A percentile compares a stretch with the other conserved stretches of the same genome.
Evolutionary conservation across 2,113 vertebrate species (phyloP).

Genomic region (Eonycteris spelaea): DNA sequence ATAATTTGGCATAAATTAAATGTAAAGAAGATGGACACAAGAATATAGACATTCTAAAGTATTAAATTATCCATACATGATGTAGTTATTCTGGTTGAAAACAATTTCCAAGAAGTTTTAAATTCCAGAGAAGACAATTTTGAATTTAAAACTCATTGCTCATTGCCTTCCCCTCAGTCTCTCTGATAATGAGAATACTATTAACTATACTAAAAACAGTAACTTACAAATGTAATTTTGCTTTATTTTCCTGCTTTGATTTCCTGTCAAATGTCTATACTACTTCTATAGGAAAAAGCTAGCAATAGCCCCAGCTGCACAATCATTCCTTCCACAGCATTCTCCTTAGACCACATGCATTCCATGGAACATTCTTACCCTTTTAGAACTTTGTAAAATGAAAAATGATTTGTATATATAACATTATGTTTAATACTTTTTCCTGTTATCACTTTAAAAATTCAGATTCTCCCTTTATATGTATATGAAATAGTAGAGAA

Average conservation of each 20-base stretch:
- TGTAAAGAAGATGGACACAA: background rate
- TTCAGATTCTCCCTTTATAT: background rate
- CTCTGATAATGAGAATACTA: background rate
- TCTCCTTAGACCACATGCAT: background rate
- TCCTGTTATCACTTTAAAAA: background rate
- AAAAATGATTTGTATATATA: background rate
- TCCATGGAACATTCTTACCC: background rate
- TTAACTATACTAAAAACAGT: background rate
- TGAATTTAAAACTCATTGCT: background rate
- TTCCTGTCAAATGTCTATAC: background rate
- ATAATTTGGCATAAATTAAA: background rate
- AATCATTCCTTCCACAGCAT: background rate
- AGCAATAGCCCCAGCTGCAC: background rate
- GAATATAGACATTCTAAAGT: background rate
- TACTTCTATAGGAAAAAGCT: background rate
- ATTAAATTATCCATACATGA: background rate
- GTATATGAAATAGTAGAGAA: background rate
- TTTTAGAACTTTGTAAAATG: conserved; percentile 26
- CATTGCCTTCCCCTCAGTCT: background rate
- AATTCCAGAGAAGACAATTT: conserved; percentile 14
- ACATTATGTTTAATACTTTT: background rate
- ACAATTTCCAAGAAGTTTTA: background rate
- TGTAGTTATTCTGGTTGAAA: background rate
- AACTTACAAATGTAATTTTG: background rate
- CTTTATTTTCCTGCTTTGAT: conserved; percentile 15